A percentile compares a stretch with the other conserved stretches of the same genome.
These are phyloP conservation scores for Dryoscopus gambensis DNA, from an alignment of 2,113 vertebrate genomes.

Conservation along the genomic window DNA sequence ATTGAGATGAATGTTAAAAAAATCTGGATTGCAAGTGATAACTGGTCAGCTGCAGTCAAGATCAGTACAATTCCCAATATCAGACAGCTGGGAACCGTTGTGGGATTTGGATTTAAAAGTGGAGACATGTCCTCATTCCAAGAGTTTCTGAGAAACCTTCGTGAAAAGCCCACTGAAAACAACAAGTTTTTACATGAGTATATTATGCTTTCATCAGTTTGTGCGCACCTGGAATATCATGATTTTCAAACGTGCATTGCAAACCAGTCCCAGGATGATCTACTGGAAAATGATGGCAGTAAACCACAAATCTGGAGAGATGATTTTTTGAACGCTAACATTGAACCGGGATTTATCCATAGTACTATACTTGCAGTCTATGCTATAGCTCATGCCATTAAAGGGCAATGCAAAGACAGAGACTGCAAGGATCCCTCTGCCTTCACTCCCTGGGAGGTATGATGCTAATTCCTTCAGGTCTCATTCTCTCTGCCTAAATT, in stretches of 20 bases:
- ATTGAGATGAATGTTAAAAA: constrained; percentile 69
- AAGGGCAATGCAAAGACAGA: constrained; percentile 67
- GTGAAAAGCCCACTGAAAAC: not conserved
- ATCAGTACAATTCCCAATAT: constrained; percentile 70
- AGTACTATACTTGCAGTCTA: constrained; percentile 80
- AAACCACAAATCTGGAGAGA: constrained; percentile 48
- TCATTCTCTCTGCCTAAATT: not conserved
- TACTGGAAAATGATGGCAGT: not conserved
- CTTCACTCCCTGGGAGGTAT: constrained; percentile 86
- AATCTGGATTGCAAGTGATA: constrained; percentile 89
- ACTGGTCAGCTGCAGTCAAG: constrained; percentile 78
- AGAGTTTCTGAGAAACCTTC: constrained; percentile 75
- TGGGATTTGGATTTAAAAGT: constrained; percentile 85
- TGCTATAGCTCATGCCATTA: constrained; percentile 77
- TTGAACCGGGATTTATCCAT: constrained; percentile 67
- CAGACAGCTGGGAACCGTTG: constrained; percentile 76
- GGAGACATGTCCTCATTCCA: constrained; percentile 72
- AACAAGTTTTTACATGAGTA: constrained; percentile 78
- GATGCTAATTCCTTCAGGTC: not conserved
- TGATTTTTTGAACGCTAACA: constrained; percentile 65
- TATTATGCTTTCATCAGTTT: constrained; percentile 49
- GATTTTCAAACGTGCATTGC: constrained; percentile 72
- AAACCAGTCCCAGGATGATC: constrained; percentile 49
- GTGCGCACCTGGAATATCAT: constrained; percentile 30
- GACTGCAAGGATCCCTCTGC: constrained; percentile 71